A percentile compares a stretch with the other conserved stretches of the same genome.
Conservation (phyloP, 2,113 vertebrate species). For the Gymnobelideus leadbeateri region DNA sequence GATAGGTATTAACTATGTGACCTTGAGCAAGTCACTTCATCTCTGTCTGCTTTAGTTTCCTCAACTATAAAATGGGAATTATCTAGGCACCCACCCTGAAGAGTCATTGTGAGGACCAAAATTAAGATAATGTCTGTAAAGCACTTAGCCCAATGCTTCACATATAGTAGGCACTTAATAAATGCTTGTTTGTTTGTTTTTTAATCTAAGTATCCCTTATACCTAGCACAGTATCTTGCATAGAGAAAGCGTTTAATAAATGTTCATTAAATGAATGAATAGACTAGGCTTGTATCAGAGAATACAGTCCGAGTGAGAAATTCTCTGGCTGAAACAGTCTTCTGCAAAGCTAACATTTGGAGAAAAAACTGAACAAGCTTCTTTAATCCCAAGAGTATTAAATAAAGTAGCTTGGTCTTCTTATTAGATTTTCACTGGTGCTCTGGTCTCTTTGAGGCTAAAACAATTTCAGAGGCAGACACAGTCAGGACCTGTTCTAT, state of each 20-base stretch:
- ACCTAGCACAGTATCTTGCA: background rate
- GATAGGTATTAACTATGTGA: background rate
- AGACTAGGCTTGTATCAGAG: background rate
- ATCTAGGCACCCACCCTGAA: background rate
- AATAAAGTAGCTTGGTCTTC: background rate
- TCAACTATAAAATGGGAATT: background rate
- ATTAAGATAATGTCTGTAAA: background rate
- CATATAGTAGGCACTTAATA: background rate
- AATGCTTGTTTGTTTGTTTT: background rate
- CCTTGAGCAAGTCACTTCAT: background rate
- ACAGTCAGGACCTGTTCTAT: background rate
- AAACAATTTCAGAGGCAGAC: slow-evolving; percentile 8
- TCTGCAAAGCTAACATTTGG: background rate
- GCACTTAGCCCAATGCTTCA: background rate
- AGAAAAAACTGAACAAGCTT: background rate
- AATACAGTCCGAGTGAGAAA: background rate
- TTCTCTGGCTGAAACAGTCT: background rate
- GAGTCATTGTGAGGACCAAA: background rate
- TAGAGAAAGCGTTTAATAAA: background rate
- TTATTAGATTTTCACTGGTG: background rate
- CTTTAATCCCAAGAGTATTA: background rate
- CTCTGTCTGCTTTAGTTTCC: background rate
- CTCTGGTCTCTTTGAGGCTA: background rate
- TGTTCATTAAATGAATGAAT: background rate
- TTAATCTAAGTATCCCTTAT: background rate